Conservation (phyloP, 2,797 vertebrate species). For the Sebastolobus alascanus region DNA sequence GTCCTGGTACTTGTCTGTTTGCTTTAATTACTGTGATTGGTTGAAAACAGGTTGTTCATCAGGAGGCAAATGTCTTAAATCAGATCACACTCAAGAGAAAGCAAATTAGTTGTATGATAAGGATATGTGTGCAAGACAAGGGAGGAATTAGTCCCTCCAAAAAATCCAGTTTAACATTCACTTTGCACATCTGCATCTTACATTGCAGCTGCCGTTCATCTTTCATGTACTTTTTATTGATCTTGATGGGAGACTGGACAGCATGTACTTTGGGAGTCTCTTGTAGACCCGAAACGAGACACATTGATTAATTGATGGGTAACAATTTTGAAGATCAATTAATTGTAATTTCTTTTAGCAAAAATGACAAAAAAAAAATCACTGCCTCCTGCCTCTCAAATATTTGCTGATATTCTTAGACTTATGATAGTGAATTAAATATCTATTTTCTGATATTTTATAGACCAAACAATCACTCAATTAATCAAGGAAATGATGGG, state of each 20-base stretch:
- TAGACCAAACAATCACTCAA: not conserved
- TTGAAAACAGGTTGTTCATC: constrained; percentile 48
- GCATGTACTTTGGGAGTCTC: not conserved
- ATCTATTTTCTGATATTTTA: not conserved
- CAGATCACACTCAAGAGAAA: constrained; percentile 14
- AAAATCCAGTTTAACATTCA: not conserved
- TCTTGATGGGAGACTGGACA: not conserved
- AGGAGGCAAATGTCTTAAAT: constrained; percentile 34
- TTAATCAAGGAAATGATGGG: not conserved
- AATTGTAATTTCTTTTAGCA: not conserved
- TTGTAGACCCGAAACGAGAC: not conserved
- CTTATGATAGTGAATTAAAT: not conserved
- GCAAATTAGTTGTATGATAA: not conserved
- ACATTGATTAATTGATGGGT: not conserved
- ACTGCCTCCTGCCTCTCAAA: not conserved
- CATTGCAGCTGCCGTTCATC: not conserved
- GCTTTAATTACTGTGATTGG: constrained; percentile 66
- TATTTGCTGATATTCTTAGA: not conserved
- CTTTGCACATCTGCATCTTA: not conserved
- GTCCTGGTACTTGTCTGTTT: constrained; percentile 62
- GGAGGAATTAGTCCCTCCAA: not conserved
- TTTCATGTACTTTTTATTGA: not conserved
- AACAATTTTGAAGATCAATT: not conserved
- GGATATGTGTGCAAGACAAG: not conserved
- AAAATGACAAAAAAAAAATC: not conserved